These are phyloP conservation scores for Tadarida brasiliensis DNA, from an alignment of 2,797 vertebrate genomes.

Conservation along the genomic window DNA sequence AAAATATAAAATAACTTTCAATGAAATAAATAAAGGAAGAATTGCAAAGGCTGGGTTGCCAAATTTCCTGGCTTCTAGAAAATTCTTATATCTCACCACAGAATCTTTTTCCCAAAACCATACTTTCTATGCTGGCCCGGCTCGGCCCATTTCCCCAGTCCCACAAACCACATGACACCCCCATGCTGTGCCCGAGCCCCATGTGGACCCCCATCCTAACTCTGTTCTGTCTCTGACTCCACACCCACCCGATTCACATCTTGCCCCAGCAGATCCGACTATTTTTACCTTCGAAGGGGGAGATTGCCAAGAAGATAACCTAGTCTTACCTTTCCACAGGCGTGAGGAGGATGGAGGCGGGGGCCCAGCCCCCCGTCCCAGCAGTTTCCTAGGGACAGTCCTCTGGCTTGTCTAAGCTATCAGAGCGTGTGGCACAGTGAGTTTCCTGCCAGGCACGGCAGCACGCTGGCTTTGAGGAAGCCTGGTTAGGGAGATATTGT, in stretches of 20 bases:
- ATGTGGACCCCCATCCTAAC: not conserved
- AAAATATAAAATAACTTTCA: constrained; percentile 46
- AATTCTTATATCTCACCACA: constrained; percentile 28
- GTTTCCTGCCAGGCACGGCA: not conserved
- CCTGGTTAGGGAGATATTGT: not conserved
- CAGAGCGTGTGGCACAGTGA: not conserved
- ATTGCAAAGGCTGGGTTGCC: not conserved
- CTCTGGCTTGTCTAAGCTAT: not conserved
- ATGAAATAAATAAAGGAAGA: constrained; percentile 57
- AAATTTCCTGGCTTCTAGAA: constrained; percentile 28
- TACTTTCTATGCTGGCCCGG: not conserved
- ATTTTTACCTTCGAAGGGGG: not conserved
- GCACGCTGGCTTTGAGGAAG: not conserved
- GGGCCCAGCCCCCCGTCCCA: not conserved
- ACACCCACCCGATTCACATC: not conserved
- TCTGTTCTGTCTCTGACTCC: not conserved
- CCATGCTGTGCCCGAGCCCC: not conserved
- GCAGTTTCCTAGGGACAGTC: not conserved
- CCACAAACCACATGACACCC: not conserved
- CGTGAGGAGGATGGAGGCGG: not conserved
- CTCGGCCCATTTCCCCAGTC: constrained; percentile 10
- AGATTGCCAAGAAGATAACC: not conserved
- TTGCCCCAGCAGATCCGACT: not conserved
- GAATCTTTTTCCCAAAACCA: constrained; percentile 19
- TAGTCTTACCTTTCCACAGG: not conserved